Evolutionary conservation across 2,888 invertebrate genomes (phyloP).

Genomic region (Heliconius ismenius): DNA sequence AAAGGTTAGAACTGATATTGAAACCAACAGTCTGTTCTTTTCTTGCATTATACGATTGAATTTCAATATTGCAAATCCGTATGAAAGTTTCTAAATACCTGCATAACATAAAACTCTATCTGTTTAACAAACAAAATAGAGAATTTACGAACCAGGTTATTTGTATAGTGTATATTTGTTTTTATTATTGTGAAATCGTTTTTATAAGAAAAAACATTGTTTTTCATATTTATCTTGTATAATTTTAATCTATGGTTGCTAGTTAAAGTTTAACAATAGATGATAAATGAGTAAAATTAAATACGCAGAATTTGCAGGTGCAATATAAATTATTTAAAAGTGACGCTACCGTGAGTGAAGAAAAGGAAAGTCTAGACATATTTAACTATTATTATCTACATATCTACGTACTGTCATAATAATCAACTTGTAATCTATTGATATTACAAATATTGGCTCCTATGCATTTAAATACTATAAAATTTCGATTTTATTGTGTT

Average conservation of each 20-base stretch:
- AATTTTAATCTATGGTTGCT: not conserved
- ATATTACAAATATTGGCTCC: conserved; percentile 26
- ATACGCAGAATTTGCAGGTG: not conserved
- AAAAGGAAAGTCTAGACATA: not conserved
- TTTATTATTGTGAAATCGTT: not conserved
- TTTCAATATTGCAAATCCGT: too few relatives aligned
- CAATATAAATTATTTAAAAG: conserved; percentile 1
- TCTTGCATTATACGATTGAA: not conserved
- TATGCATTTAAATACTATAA: conserved; percentile 15
- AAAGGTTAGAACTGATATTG: not conserved
- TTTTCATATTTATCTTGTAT: conserved; percentile 1
- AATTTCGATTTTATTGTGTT: not conserved
- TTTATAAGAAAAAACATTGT: not conserved
- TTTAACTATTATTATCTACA: not conserved
- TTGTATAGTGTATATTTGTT: not conserved
- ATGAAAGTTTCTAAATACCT: not conserved
- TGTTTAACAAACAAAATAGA: not conserved
- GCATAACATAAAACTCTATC: not conserved
- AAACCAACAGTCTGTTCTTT: not conserved
- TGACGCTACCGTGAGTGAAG: not conserved
- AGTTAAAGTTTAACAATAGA: conserved; percentile 3
- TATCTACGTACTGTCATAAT: not conserved
- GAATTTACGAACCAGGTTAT: not conserved
- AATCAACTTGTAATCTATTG: not conserved
- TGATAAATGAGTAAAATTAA: not conserved